A percentile compares a stretch with the other conserved stretches of the same genome.
These are phyloP conservation scores for honey bee (Apis mellifera) DNA, from an alignment of 1,140 invertebrate genomes.

Conservation along the genomic window DNA sequence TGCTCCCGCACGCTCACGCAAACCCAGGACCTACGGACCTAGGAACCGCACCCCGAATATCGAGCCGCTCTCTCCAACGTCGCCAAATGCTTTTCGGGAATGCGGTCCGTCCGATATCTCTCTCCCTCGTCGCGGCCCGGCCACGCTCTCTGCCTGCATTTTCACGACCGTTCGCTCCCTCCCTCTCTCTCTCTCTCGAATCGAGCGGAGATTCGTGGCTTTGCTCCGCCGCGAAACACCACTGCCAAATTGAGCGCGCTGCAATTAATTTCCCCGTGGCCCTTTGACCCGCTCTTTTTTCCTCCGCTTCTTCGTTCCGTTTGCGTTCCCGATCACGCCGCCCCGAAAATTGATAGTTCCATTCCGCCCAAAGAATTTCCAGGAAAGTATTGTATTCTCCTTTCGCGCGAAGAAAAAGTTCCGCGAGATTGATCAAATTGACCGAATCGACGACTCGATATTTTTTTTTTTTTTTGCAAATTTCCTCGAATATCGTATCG, in stretches of 20 bases:
- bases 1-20: constrained; percentile 67
- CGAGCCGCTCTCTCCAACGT: constrained; percentile 71
- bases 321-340: not conserved
- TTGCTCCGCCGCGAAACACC: constrained; percentile 31
- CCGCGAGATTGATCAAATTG: no score
- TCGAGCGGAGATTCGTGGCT: constrained; percentile 26
- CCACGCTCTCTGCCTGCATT: constrained; percentile 45
- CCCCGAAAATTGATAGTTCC: constrained; percentile 21
- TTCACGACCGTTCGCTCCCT: constrained; percentile 10
- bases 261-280: constrained; percentile 40
- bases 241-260: constrained; percentile 44
- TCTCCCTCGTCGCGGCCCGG: constrained; percentile 46
- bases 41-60: constrained; percentile 80
- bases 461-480: no score
- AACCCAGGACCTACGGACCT: constrained; percentile 76
- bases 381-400: no score
- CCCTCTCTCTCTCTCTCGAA: not conserved
- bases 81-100: constrained; percentile 70
- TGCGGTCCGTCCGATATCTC: constrained; percentile 65
- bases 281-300: constrained; percentile 12
- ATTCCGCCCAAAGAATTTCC: no score
- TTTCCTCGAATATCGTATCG: no score
- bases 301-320: constrained; percentile 11
- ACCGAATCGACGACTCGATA: no score
- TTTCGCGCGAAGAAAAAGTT: no score